These are phyloP conservation scores for Actinopyga echinites DNA, from an alignment of 53 echinoderm and acorn worm genomes.

Conservation along the genomic window DNA sequence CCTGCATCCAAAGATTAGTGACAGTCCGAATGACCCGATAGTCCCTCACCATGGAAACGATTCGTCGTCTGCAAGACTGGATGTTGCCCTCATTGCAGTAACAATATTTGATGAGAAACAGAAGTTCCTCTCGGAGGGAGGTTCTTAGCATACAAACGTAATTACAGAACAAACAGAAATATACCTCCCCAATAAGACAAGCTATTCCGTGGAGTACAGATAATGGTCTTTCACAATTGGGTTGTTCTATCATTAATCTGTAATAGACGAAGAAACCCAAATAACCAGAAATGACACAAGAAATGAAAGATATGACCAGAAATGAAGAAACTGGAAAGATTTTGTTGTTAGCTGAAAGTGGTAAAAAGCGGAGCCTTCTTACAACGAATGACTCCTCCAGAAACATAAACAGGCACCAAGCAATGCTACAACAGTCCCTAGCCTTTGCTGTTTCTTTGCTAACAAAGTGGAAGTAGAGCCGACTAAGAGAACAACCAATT, in stretches of 20 bases:
- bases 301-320: neutral
- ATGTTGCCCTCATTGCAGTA: conserved; percentile 57
- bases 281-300: neutral
- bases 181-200: conserved; percentile 21
- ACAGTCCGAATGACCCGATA: conserved; percentile 48
- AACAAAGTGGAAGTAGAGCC: conserved; percentile 16
- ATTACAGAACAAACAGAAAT: conserved; percentile 64
- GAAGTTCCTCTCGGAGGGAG: conserved; percentile 64
- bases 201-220: neutral
- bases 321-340: neutral
- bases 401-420: conserved; percentile 34
- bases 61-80: conserved; percentile 63
- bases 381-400: conserved; percentile 28
- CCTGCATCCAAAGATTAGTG: conserved; percentile 55
- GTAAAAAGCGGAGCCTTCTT: conserved; percentile 4
- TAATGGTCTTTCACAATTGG: neutral
- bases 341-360: neutral
- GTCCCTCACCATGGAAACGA: conserved; percentile 66
- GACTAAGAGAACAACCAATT: conserved; percentile 7
- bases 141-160: conserved; percentile 57
- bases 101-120: conserved; percentile 66
- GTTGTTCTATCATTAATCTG: neutral
- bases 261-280: neutral
- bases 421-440: conserved; percentile 20
- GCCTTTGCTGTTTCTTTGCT: neutral